Conservation (phyloP, 35 echinoderm and acorn worm genomes). For the Patiria miniata region DNA sequence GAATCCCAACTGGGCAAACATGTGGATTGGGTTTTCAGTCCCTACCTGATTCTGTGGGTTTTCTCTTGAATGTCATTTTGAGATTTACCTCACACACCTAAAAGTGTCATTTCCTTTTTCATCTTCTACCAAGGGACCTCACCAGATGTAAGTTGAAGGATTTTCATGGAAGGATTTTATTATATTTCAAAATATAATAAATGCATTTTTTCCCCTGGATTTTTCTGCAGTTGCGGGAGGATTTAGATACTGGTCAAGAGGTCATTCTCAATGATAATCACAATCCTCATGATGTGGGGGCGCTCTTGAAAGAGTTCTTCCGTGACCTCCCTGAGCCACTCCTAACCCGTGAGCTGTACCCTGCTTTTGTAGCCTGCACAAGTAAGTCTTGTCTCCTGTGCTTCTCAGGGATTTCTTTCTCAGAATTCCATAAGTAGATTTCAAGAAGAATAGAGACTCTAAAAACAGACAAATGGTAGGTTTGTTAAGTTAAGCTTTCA, state of each 20-base stretch:
- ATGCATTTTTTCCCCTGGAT: not conserved
- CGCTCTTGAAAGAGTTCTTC: slow-evolving; percentile 96
- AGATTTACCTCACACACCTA: too few species aligned
- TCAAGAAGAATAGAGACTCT: not conserved
- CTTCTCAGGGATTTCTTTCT: not conserved
- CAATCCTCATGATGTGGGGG: slow-evolving; percentile 89
- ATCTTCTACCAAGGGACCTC: too few species aligned
- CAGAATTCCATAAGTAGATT: not conserved
- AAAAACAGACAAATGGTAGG: too few species aligned
- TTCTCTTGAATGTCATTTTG: too few species aligned
- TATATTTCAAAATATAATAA: too few species aligned
- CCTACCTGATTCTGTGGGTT: too few species aligned
- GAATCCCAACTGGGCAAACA: too few species aligned
- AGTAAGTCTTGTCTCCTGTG: slow-evolving; percentile 53
- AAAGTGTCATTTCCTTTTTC: too few species aligned
- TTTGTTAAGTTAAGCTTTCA: not conserved
- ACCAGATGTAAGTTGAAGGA: too few species aligned
- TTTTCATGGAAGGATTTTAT: too few species aligned
- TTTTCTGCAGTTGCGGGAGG: slow-evolving; percentile 62
- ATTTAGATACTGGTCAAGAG: slow-evolving; percentile 56
- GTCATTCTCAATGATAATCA: slow-evolving; percentile 47
- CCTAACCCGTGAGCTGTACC: slow-evolving; percentile 86
- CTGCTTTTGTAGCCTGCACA: slow-evolving; percentile 72
- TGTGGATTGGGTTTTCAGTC: too few species aligned
- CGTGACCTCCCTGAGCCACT: slow-evolving; percentile 93